phyloP scores from a whole-genome alignment of 2,113 vertebrate genomes.

The Symphodus melops region DNA sequence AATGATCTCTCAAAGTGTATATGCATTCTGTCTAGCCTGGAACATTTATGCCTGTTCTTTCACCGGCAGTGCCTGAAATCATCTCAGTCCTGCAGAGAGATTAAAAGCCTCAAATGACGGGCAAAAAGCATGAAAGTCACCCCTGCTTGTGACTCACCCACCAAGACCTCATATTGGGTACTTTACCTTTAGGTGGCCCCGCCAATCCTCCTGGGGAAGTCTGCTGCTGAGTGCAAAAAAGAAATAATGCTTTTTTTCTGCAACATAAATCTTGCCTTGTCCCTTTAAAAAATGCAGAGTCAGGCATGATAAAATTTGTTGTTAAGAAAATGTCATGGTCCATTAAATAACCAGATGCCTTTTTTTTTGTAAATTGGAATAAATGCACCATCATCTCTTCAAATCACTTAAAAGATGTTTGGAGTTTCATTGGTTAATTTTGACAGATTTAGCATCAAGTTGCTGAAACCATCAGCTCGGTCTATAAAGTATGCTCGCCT shows the following conservation, averaged over 20 bases:
- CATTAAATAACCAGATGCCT: constrained; percentile 9
- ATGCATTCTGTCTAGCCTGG: no score
- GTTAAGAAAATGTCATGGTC: constrained; percentile 3
- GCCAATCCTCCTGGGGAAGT: not conserved
- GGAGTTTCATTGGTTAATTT: constrained; percentile 19
- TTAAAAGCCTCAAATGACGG: not conserved
- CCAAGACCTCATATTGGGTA: not conserved
- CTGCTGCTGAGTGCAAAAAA: not conserved
- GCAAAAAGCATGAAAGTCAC: not conserved
- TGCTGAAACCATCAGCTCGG: constrained; percentile 21
- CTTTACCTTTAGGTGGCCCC: constrained; percentile 1
- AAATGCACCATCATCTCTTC: constrained; percentile 1
- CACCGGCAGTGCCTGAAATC: no score
- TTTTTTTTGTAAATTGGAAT: not conserved
- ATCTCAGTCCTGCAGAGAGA: no score
- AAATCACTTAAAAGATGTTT: constrained; percentile 12
- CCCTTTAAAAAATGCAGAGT: not conserved
- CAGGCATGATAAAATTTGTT: not conserved
- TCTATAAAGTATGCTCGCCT: constrained; percentile 40
- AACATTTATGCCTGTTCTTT: no score
- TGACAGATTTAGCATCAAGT: constrained; percentile 15
- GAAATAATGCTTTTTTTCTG: not conserved
- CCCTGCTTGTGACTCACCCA: constrained; percentile 1
- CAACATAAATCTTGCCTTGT: not conserved
- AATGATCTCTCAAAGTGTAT: no score